Percentiles rank a stretch among this genome's conserved stretches.
Evolutionary conservation across 2,113 vertebrate genomes (phyloP).

Genomic region (Calypte anna): DNA sequence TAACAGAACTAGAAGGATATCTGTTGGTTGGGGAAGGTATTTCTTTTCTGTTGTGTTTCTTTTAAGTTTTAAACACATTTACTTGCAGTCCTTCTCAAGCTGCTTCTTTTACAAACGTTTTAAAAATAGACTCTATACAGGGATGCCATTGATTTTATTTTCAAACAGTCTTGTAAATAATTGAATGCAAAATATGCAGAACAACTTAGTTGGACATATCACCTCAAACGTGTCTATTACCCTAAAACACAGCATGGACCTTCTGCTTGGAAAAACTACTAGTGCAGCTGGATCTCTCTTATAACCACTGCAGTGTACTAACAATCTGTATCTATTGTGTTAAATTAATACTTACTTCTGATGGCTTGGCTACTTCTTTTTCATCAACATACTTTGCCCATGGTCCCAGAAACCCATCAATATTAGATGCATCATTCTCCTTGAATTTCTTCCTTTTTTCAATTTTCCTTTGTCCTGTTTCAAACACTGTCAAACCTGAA

Average conservation of each 20-base stretch:
- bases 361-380: constrained; percentile 92
- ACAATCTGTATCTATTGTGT: not conserved
- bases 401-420: constrained; percentile 92
- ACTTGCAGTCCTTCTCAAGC: not conserved
- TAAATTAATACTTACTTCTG: constrained; percentile 83
- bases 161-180: not conserved
- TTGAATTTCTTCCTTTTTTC: constrained; percentile 96
- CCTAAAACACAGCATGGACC: not conserved
- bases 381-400: constrained; percentile 98
- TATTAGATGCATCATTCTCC: constrained; percentile 93
- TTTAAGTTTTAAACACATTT: not conserved
- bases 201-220: not conserved
- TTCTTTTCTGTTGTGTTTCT: not conserved
- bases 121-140: not conserved
- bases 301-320: not conserved
- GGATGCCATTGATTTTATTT: not conserved
- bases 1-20: not conserved
- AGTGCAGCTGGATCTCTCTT: not conserved
- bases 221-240: not conserved
- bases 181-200: not conserved
- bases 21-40: not conserved
- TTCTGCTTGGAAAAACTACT: not conserved
- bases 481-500: constrained; percentile 94
- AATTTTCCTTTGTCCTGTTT: constrained; percentile 87
- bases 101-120: not conserved